Percentiles rank a stretch among this genome's conserved stretches.
Conservation (phyloP, 2,113 vertebrate genomes). For the Psilopsiagon aurifrons region DNA sequence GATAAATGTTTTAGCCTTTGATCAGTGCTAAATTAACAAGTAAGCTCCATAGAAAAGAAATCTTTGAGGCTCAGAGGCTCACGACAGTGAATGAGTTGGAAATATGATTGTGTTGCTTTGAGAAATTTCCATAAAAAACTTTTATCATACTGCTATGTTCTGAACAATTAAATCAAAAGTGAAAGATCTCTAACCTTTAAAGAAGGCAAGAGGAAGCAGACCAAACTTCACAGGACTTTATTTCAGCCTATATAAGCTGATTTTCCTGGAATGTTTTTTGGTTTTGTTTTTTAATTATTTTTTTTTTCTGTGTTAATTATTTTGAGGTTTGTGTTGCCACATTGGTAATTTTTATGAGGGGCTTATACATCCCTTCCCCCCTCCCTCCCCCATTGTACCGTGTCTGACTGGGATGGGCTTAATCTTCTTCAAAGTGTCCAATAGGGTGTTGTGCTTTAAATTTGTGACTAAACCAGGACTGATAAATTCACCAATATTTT, state of each 20-base stretch:
- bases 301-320: neutral
- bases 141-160: slow-evolving; percentile 74
- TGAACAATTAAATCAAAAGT: slow-evolving; percentile 81
- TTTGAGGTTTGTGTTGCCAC: neutral
- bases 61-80: slow-evolving; percentile 82
- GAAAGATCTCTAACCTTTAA: slow-evolving; percentile 69
- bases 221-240: slow-evolving; percentile 41
- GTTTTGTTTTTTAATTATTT: neutral
- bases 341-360: neutral
- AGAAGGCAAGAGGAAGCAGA: slow-evolving; percentile 62
- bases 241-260: neutral
- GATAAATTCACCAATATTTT: neutral
- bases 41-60: slow-evolving; percentile 80
- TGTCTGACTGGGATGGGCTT: neutral
- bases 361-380: neutral
- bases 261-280: neutral
- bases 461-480: neutral
- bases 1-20: slow-evolving; percentile 91
- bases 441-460: neutral
- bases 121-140: slow-evolving; percentile 83
- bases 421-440: neutral
- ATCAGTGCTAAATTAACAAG: slow-evolving; percentile 90
- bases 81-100: slow-evolving; percentile 74
- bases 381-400: neutral
- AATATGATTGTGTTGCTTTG: slow-evolving; percentile 81